phyloP scores from a whole-genome alignment of 2,888 invertebrate genomes.

The Carcina quercana region DNA sequence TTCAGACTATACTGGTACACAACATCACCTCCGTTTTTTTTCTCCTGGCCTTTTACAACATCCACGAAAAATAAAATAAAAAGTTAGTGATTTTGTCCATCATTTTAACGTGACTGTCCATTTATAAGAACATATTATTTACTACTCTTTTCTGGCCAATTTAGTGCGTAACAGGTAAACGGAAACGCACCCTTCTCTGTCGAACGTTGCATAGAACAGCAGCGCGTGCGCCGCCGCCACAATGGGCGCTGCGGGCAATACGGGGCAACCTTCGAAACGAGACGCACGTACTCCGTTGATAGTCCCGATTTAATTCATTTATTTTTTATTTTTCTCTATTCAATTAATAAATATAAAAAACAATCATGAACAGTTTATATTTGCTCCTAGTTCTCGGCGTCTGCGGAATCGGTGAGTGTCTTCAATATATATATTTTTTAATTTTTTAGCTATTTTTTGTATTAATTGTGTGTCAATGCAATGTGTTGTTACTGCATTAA shows the following conservation, averaged over 20 bases:
- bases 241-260: constrained; percentile 47
- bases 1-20: too few species aligned
- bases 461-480: too few species aligned
- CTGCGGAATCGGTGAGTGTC: constrained; percentile 51
- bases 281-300: constrained; percentile 50
- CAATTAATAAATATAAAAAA: too few species aligned
- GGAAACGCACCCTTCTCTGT: constrained; percentile 23
- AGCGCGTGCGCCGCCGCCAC: constrained; percentile 33
- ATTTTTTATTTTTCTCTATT: constrained; percentile 24
- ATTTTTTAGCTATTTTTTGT: not conserved
- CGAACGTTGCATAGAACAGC: constrained; percentile 30
- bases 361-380: constrained; percentile 54
- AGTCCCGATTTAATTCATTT: constrained; percentile 22
- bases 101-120: too few species aligned
- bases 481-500: too few species aligned
- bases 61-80: too few species aligned
- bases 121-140: too few species aligned
- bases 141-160: too few species aligned
- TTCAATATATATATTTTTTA: not conserved
- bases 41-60: too few species aligned
- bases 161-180: not conserved
- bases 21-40: too few species aligned
- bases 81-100: too few species aligned
- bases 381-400: constrained; percentile 37
- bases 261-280: constrained; percentile 52